Base-by-base conservation (phyloP, 92 coral and sea anemone genomes). In the Epizoanthus ramosus region DNA sequence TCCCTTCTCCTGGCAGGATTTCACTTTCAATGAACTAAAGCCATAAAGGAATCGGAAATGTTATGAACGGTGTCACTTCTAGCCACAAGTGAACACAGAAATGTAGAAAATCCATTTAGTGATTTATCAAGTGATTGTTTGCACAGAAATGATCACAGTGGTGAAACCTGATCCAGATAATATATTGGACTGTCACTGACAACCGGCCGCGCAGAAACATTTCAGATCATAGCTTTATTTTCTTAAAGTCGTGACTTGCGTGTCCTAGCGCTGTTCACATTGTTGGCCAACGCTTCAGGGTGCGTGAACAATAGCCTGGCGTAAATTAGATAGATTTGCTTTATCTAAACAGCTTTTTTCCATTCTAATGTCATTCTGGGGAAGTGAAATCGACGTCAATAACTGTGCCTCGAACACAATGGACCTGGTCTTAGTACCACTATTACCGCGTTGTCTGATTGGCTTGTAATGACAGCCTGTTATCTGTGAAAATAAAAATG, bases 321-420 rank as follows among this genome's bases (percentile, higher is more conserved):
- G 25, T 35, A 72, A 6, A 47, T 43, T 72, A 72, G 76, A 72
- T 13, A 72, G 41, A 28, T 57, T 57, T 75, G 60, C 80, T 31
- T 56, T 75, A 23, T 18, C 80, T 31, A 33, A 24, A 58, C 58
- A 33, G 16, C 31, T 35, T 75, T 74, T 57, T 35, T 39, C 37
- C 63, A 37, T 61, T 77, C 82, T 61, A 60, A 77, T 63, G 82
- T 21, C 23, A 63, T 77, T 77, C 58, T 57, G 24, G 63, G 37
- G 82, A 77, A 61, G 70, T 77, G 71, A 61, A 75, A 13, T 61
- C 12, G 71, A 41, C 45, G 82, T 77, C 82, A 77, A 77, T 61
- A 33, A 53, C 37, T 57, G 25, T 28, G 33, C 50, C 37, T 18
- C 28, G 31, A 31, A 60, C 21, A 60, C 71, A 77, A 60, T 77